A percentile compares a stretch with the other conserved stretches of the same genome.
Evolutionary conservation across 2,113 vertebrate genomes (phyloP).

Genomic region (Thunnus thynnus): DNA sequence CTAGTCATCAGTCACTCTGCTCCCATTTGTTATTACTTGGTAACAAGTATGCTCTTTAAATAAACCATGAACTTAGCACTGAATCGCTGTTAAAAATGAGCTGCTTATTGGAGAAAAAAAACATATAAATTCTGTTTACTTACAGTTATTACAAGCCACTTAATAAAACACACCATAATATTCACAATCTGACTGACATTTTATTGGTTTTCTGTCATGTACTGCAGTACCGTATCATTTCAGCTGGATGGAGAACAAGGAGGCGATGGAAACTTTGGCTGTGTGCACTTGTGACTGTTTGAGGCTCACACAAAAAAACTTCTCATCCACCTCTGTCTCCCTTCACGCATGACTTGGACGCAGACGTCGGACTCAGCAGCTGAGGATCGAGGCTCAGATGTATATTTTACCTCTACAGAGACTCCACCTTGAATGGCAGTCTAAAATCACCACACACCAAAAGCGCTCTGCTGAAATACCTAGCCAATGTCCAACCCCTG

Average conservation of each 20-base stretch:
- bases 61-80: slow-evolving; percentile 52
- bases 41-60: slow-evolving; percentile 66
- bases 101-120: slow-evolving; percentile 5
- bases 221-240: neutral
- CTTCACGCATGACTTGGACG: slow-evolving; percentile 64
- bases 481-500: slow-evolving; percentile 39
- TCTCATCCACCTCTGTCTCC: slow-evolving; percentile 20
- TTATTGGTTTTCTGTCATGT: slow-evolving; percentile 17
- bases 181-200: slow-evolving; percentile 23
- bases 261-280: neutral
- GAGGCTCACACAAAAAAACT: slow-evolving; percentile 29
- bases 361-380: slow-evolving; percentile 42
- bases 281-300: slow-evolving; percentile 7
- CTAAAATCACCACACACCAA: slow-evolving; percentile 48
- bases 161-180: slow-evolving; percentile 9
- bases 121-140: slow-evolving; percentile 15
- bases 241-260: neutral
- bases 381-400: slow-evolving; percentile 50
- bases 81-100: slow-evolving; percentile 18
- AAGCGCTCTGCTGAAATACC: slow-evolving; percentile 50
- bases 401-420: slow-evolving; percentile 67
- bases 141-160: slow-evolving; percentile 1
- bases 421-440: slow-evolving; percentile 32
- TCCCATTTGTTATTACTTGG: slow-evolving; percentile 62
- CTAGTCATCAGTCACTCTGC: slow-evolving; percentile 64